A percentile compares a stretch with the other conserved stretches of the same genome.
These are phyloP conservation scores for Sceloporus tristichus DNA, from an alignment of 2,113 vertebrate genomes.

Conservation along the genomic window DNA sequence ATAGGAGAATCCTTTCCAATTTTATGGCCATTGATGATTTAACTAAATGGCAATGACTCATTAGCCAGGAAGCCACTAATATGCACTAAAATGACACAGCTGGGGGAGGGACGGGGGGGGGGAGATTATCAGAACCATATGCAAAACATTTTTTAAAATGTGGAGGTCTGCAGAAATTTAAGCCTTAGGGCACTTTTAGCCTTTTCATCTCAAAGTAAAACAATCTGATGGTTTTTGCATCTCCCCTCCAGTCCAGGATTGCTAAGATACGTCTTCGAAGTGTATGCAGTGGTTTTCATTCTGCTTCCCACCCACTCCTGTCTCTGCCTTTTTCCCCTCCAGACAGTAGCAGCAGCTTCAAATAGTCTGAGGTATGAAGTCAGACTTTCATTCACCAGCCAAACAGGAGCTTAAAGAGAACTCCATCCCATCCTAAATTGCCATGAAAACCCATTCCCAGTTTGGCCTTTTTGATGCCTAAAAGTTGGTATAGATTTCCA, in stretches of 20 bases:
- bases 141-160: no score
- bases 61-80: constrained; percentile 39
- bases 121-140: constrained; percentile 20
- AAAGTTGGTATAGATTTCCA: no score
- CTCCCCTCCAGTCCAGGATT: not conserved
- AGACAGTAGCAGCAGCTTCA: not conserved
- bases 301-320: not conserved
- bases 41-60: constrained; percentile 19
- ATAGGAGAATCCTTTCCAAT: constrained; percentile 17
- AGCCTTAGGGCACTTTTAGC: not conserved
- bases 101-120: no score
- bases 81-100: constrained; percentile 7
- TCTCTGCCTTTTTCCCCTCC: no score
- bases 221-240: not conserved
- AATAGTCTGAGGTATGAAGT: not conserved
- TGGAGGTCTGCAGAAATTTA: not conserved
- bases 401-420: constrained; percentile 8
- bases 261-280: not conserved
- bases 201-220: constrained; percentile 8
- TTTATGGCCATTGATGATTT: constrained; percentile 18
- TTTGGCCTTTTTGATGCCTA: not conserved
- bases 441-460: not conserved
- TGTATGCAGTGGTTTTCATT: not conserved
- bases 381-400: not conserved
- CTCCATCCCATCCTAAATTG: not conserved